Conservation (phyloP, 2,113 vertebrate species). For the Rostratula benghalensis region DNA sequence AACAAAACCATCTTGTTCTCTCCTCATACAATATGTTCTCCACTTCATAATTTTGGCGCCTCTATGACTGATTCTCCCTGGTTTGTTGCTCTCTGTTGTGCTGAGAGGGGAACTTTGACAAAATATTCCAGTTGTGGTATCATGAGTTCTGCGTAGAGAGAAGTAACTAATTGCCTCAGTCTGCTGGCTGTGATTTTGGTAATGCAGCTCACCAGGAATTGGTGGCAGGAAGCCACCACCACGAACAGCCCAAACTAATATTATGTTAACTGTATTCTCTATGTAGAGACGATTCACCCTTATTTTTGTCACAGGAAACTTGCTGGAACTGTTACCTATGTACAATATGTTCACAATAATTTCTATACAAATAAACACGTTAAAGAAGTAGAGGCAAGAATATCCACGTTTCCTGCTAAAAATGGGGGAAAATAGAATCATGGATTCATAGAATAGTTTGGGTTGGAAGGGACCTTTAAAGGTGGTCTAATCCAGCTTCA, state of each 20-base stretch:
- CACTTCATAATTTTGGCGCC: neutral
- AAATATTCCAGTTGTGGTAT: neutral
- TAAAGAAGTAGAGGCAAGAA: neutral
- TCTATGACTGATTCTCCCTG: neutral
- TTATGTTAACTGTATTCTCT: neutral
- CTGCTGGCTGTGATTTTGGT: neutral
- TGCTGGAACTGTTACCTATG: neutral
- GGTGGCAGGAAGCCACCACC: neutral
- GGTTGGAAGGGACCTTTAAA: neutral
- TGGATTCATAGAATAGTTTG: neutral
- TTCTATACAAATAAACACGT: neutral
- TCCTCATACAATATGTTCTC: rapidly evolving
- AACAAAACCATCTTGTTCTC: neutral
- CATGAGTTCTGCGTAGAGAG: neutral
- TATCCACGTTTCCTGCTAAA: neutral
- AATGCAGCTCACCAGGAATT: neutral
- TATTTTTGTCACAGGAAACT: neutral
- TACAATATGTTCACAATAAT: neutral
- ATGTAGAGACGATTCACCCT: neutral
- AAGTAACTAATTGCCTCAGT: neutral
- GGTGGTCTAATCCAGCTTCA: neutral
- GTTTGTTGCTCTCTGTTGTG: neutral
- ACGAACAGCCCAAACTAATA: neutral
- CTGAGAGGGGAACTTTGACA: neutral
- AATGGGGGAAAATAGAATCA: neutral